Evolutionary conservation across 1,140 invertebrate species (phyloP).

Genomic region (Apolygus lucorum): DNA sequence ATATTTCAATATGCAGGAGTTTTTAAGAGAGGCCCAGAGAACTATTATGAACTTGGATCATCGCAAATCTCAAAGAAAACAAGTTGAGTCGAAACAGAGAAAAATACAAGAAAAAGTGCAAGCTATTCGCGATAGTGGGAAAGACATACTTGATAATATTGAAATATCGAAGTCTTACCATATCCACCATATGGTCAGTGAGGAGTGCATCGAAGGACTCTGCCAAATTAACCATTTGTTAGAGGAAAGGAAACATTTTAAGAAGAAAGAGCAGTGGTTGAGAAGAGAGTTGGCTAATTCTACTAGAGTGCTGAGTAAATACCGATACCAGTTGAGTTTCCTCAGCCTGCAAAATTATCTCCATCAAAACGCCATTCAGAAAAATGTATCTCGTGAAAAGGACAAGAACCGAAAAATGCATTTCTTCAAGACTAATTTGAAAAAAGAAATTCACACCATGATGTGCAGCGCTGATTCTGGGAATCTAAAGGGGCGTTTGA

Average conservation of each 20-base stretch:
- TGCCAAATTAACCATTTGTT: background rate
- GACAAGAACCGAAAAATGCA: background rate
- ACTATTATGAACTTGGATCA: background rate
- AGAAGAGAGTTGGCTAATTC: background rate
- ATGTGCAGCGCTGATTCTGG: background rate
- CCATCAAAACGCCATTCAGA: background rate
- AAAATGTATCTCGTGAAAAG: background rate
- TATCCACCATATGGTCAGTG: background rate
- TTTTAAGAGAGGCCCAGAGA: background rate
- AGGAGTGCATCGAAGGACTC: background rate
- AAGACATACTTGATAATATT: background rate
- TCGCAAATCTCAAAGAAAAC: background rate
- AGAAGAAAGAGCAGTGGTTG: background rate
- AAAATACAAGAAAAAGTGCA: background rate
- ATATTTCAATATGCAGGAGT: background rate
- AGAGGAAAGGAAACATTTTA: background rate
- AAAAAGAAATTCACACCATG: constrained; percentile 9
- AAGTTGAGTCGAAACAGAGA: background rate
- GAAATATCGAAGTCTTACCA: background rate
- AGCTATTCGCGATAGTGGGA: background rate
- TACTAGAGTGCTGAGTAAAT: background rate
- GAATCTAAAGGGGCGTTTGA: background rate
- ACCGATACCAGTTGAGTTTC: background rate
- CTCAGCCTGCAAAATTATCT: background rate
- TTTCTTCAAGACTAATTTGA: background rate